Evolutionary conservation across 92 coral and sea anemone genomes (phyloP), one percentile per base, ranked within the genome.

Genomic region (Epizoanthus fatuus): DNA sequence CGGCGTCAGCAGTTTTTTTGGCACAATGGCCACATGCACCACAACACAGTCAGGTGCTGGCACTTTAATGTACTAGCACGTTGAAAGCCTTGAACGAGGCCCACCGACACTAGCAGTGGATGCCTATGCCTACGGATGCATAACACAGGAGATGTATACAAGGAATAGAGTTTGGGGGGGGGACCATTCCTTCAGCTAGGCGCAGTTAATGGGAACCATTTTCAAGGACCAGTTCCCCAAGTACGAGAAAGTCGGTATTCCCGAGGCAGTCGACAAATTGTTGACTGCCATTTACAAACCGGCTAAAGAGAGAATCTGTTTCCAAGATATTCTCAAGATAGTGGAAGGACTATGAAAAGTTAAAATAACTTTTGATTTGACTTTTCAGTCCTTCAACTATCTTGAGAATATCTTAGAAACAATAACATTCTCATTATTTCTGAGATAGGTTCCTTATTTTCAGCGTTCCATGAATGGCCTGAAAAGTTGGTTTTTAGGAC

Each of bases 151-250:
- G 15, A 2, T 63, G 62, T 79, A 38, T 79, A 79, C 84, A 4
- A 22, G 56, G 22, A 59, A 37, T 42, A 42, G 58, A 14, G 84
- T 79, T 15, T 63, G 84, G 84, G 68, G 84, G 84, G 68, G 74
- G 68, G 47, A 63, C 7, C 66, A 58, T 7, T 16, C 19, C 47
- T 0, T 44, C 12, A 79, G 15, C 12, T 2, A 51, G 1, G 72
- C 0, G 0, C 84, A 79, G 15, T 60, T 79, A 8, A 54, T 79
- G 52, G 60, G 39, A 4, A 59, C 10, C 40, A 63, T 79, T 2
- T 16, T 79, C n/a, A 55, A 53, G 15, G 68, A 54, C 16, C 58
- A 60, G 56, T 79, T 29, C 29, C 84, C 84, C 12, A 45, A 3
- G 37, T 39, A 32, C 4, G 35, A 14, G 9, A 55, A 63, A 42